Percentiles rank a stretch among this genome's conserved stretches.
These are phyloP conservation scores for Catagonus wagneri DNA, from an alignment of 2,113 vertebrate species.

Conservation along the genomic window DNA sequence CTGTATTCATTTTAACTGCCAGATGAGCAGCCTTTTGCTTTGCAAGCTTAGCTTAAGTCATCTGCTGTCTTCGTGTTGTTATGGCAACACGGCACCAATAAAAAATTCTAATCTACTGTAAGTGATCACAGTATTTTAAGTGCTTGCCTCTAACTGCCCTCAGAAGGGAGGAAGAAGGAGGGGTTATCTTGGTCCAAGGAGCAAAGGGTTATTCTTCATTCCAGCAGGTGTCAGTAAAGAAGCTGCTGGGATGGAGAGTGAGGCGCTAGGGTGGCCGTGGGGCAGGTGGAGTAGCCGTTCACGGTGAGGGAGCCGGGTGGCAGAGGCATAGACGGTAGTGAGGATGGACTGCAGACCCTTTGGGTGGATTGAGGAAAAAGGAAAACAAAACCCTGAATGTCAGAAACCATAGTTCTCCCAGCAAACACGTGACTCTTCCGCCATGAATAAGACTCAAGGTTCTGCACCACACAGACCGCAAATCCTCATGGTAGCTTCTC, in stretches of 20 bases:
- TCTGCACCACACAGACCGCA: background rate
- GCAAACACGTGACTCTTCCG: background rate
- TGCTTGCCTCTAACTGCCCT: conserved; percentile 87
- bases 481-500: background rate
- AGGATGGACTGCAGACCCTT: background rate
- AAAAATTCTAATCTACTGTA: conserved; percentile 93
- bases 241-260: conserved; percentile 41
- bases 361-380: background rate
- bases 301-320: background rate
- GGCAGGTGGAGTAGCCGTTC: rapidly evolving
- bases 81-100: conserved; percentile 92
- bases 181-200: conserved; percentile 73
- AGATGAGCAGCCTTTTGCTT: conserved; percentile 93
- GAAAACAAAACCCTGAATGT: background rate
- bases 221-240: conserved; percentile 90
- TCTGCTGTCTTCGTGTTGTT: conserved; percentile 92
- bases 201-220: conserved; percentile 83
- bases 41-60: conserved; percentile 92
- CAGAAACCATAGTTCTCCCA: background rate
- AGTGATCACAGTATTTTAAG: conserved; percentile 91
- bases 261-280: rapidly evolving
- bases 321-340: background rate
- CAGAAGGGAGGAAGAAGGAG: conserved; percentile 78
- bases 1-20: conserved; percentile 93
- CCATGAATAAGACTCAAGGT: background rate